Evolutionary conservation across 2,113 vertebrate species (phyloP).

Genomic region (Echinops telfairi): DNA sequence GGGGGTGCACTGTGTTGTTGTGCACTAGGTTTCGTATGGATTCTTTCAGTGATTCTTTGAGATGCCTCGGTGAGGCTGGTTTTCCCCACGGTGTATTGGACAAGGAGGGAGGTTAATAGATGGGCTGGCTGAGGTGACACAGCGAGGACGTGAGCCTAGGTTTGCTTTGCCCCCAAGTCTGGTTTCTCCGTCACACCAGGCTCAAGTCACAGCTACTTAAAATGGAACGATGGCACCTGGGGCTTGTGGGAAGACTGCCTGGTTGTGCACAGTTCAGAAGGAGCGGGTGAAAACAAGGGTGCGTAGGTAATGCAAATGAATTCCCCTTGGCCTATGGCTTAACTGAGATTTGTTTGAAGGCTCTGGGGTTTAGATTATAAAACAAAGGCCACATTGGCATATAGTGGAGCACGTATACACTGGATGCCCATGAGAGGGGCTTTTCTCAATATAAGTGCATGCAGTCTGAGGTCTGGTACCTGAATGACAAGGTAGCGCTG

Average conservation of each 20-base stretch:
- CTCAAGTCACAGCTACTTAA: rapidly evolving
- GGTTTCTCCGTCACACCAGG: neutral
- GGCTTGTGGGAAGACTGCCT: neutral
- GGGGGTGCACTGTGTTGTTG: rapidly evolving
- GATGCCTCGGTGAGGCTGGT: neutral
- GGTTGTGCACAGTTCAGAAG: neutral
- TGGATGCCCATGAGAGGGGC: neutral
- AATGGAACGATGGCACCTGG: neutral
- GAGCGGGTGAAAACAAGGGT: neutral
- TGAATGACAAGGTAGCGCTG: constrained; percentile 96
- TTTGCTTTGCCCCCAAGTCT: neutral
- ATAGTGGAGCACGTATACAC: rapidly evolving
- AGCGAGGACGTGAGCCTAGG: neutral
- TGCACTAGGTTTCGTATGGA: neutral
- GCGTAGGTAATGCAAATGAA: neutral
- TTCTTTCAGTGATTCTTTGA: neutral
- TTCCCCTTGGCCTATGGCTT: neutral
- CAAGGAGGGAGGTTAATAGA: neutral
- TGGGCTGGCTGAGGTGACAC: neutral
- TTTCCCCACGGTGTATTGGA: neutral
- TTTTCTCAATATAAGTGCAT: neutral
- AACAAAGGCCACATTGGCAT: rapidly evolving
- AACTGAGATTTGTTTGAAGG: neutral
- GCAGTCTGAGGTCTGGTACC: constrained; percentile 84
- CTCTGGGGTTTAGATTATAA: rapidly evolving